These are phyloP conservation scores for Chelonoidis abingdonii DNA, from an alignment of 2,113 vertebrate species.

Conservation along the genomic window DNA sequence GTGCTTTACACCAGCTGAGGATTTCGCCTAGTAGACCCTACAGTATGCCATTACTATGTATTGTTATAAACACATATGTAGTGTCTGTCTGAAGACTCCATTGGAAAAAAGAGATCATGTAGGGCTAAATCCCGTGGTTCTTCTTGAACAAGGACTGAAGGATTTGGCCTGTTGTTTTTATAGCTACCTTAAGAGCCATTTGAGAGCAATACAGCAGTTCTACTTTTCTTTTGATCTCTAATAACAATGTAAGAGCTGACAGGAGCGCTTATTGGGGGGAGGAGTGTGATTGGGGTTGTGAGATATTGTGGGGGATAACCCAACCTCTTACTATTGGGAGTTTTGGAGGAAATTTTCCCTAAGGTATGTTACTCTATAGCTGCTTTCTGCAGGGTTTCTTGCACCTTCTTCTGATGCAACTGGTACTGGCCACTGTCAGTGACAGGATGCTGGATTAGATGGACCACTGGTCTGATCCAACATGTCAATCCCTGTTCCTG, in stretches of 20 bases:
- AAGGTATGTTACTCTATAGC: neutral
- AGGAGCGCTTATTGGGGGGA: neutral
- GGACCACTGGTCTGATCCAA: fast-evolving
- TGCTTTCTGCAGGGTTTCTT: neutral
- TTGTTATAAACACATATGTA: neutral
- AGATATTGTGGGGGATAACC: fast-evolving
- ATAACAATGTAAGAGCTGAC: neutral
- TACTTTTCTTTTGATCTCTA: neutral
- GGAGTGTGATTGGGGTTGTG: neutral
- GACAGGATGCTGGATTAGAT: neutral
- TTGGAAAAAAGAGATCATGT: neutral
- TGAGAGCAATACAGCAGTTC: neutral
- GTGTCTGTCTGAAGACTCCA: neutral
- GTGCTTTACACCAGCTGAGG: neutral
- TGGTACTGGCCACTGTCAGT: neutral
- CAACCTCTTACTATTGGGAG: neutral
- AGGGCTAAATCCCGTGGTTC: neutral
- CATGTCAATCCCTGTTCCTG: neutral
- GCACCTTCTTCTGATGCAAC: neutral
- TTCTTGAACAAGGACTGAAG: neutral
- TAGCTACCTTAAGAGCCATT: neutral
- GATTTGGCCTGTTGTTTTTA: neutral
- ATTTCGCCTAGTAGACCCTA: neutral
- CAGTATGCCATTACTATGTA: neutral
- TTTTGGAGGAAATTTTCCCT: neutral